Evolutionary conservation across 2,113 vertebrate species (phyloP).

Genomic region (Hyaena hyaena): DNA sequence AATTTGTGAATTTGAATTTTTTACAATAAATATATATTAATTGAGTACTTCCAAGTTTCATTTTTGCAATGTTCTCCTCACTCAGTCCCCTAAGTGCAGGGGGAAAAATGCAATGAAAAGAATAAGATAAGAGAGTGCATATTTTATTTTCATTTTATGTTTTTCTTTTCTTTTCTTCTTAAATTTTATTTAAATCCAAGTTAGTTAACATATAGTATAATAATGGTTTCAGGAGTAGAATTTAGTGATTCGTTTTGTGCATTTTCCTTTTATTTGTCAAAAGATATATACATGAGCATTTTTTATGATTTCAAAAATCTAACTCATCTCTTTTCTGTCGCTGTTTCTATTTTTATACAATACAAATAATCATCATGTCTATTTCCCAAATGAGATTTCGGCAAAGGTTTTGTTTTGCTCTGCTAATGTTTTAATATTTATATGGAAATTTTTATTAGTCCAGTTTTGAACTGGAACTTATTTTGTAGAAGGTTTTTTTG

Average conservation of each 20-base stretch:
- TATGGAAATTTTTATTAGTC: slow-evolving; percentile 42
- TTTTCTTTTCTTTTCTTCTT: too few species aligned
- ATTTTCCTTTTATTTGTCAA: slow-evolving; percentile 25
- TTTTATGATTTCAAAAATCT: background rate
- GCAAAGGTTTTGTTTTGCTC: slow-evolving; percentile 12
- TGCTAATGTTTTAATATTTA: slow-evolving; percentile 47
- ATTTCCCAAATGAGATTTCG: background rate
- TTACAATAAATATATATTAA: background rate
- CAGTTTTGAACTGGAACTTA: slow-evolving; percentile 11
- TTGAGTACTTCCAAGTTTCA: background rate
- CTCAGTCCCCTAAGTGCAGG: background rate
- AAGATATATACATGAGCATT: background rate
- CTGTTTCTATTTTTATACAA: background rate
- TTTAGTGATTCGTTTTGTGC: too few species aligned
- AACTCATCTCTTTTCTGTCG: background rate
- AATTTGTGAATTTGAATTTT: background rate
- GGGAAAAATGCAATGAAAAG: background rate
- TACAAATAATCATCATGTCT: background rate
- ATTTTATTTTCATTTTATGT: too few species aligned
- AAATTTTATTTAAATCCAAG: too few species aligned
- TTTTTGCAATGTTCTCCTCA: background rate
- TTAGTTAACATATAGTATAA: too few species aligned
- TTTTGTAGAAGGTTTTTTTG: background rate
- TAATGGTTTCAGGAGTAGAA: too few species aligned
- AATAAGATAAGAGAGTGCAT: background rate